These are phyloP conservation scores for Pseudococcus viburni DNA, from an alignment of 2,888 invertebrate species.

Conservation along the genomic window DNA sequence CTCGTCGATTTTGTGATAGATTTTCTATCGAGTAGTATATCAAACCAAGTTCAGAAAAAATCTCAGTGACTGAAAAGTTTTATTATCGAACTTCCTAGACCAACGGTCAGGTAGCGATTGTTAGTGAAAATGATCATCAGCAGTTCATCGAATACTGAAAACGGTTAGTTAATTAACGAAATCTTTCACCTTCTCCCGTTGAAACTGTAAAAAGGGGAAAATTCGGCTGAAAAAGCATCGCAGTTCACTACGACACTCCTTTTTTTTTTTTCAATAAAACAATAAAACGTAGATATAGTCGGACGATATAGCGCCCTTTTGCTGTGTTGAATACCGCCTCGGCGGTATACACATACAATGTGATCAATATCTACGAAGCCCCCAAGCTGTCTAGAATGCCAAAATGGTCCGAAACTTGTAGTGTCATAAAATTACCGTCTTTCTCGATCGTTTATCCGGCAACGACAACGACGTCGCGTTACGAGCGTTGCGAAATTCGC, in stretches of 20 bases:
- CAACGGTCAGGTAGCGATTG: no score
- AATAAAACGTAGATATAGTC: background rate
- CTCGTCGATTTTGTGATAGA: no score
- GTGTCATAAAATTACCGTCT: background rate
- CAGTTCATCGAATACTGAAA: no score
- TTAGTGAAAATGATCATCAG: no score
- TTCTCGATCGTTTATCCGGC: constrained; percentile 9
- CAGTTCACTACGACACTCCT: background rate
- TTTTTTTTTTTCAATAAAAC: background rate
- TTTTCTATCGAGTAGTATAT: no score
- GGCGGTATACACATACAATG: background rate
- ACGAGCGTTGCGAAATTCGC: constrained; percentile 8
- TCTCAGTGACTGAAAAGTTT: no score
- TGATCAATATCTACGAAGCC: background rate
- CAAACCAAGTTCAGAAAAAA: no score
- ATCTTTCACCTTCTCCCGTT: no score
- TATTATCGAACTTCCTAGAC: no score
- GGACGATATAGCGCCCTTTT: background rate
- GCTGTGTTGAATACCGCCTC: background rate
- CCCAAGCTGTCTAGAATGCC: background rate
- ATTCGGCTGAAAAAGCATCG: background rate
- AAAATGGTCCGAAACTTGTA: background rate
- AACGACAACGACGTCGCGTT: background rate
- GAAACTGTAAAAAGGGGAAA: background rate
- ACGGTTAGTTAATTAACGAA: no score